These are phyloP conservation scores for Coptodon rendalli DNA, from an alignment of 2,113 vertebrate species.

Conservation along the genomic window DNA sequence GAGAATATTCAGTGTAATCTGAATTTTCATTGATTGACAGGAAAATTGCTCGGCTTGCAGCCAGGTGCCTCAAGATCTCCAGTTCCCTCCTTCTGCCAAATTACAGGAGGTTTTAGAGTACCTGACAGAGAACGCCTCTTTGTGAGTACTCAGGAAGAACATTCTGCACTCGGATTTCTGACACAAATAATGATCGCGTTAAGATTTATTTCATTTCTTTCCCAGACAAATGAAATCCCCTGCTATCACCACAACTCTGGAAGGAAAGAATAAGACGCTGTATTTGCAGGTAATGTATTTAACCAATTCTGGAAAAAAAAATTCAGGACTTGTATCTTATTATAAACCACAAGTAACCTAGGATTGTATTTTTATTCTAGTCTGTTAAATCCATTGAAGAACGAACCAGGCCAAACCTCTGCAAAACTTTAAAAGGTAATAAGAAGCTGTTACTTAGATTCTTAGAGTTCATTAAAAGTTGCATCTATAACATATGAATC, in stretches of 20 bases:
- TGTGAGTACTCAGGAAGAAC: slow-evolving; percentile 77
- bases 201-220: neutral
- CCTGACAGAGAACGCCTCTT: slow-evolving; percentile 85
- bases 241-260: slow-evolving; percentile 93
- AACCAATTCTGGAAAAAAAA: neutral
- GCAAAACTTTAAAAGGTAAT: slow-evolving; percentile 92
- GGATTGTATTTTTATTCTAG: slow-evolving; percentile 14
- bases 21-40: slow-evolving; percentile 9
- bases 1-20: neutral
- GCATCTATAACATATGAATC: neutral
- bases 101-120: slow-evolving; percentile 94
- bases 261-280: slow-evolving; percentile 94
- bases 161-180: rapidly evolving
- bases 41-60: slow-evolving; percentile 89
- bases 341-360: neutral
- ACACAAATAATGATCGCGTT: neutral
- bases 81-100: slow-evolving; percentile 91
- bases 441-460: neutral
- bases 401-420: slow-evolving; percentile 91
- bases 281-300: slow-evolving; percentile 85
- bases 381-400: slow-evolving; percentile 88
- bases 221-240: slow-evolving; percentile 97
- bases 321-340: neutral
- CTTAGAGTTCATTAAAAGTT: neutral
- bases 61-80: slow-evolving; percentile 91